phyloP scores from a whole-genome alignment of 2,113 vertebrate species.

The Callorhinus ursinus region DNA sequence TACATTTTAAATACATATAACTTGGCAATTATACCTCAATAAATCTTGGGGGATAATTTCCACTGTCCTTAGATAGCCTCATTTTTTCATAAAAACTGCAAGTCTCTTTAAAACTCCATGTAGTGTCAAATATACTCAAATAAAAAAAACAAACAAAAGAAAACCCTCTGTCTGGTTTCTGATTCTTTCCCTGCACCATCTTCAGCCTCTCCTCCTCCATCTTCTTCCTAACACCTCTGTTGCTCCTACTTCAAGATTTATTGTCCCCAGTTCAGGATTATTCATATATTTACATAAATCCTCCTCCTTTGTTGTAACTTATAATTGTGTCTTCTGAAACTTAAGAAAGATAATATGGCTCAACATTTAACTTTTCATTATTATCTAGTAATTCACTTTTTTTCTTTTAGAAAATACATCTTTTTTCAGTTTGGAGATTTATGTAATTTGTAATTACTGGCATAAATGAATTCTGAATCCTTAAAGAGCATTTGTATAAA shows the following conservation, averaged over 20 bases:
- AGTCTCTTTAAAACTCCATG: neutral
- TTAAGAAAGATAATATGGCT: neutral
- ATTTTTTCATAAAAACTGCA: neutral
- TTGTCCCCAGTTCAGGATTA: neutral
- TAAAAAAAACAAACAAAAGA: neutral
- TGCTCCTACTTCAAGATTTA: neutral
- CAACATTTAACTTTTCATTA: neutral
- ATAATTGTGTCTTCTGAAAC: conserved; percentile 20
- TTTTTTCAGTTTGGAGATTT: neutral
- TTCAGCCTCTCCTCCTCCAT: neutral
- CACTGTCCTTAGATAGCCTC: neutral
- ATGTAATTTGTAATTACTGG: neutral
- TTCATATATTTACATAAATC: neutral
- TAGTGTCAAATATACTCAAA: neutral
- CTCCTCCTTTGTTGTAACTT: neutral
- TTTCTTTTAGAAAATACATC: neutral
- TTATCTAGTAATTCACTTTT: neutral
- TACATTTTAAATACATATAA: neutral
- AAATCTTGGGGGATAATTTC: neutral
- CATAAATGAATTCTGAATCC: neutral
- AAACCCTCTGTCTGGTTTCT: neutral
- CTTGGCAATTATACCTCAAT: neutral
- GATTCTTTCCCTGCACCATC: neutral
- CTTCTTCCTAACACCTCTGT: neutral
- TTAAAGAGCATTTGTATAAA: conserved; percentile 12